Evolutionary conservation across 2,888 invertebrate genomes (phyloP).

Genomic region (Invenusta paracnida): DNA sequence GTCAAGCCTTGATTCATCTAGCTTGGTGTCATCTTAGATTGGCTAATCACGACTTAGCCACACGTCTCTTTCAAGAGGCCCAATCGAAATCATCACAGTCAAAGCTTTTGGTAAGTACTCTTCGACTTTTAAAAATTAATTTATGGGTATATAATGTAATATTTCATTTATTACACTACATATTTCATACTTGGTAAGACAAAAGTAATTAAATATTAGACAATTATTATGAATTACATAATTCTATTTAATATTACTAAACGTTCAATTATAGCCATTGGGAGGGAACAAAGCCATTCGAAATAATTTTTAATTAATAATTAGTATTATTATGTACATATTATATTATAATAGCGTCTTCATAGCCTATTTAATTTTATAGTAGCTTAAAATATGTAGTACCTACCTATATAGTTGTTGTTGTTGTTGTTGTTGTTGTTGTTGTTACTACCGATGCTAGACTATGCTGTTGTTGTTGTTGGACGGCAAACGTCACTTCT

Average conservation of each 20-base stretch:
- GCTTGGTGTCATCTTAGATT: not conserved
- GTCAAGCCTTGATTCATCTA: not conserved
- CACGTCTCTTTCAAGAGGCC: not conserved
- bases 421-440: too few relatives aligned
- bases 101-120: not conserved
- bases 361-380: too few relatives aligned
- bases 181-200: too few relatives aligned
- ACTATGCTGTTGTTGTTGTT: not conserved
- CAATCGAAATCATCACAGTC: not conserved
- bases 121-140: not conserved
- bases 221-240: not conserved
- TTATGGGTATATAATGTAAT: too few relatives aligned
- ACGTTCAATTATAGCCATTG: too few relatives aligned
- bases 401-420: too few relatives aligned
- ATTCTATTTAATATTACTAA: not conserved
- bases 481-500: not conserved
- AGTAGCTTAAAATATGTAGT: too few relatives aligned
- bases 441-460: too few relatives aligned
- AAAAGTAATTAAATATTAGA: not conserved
- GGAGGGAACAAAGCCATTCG: too few relatives aligned
- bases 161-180: too few relatives aligned
- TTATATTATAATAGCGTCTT: too few relatives aligned
- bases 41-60: not conserved
- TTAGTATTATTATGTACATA: not conserved
- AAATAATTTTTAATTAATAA: too few relatives aligned